A percentile compares a stretch with the other conserved stretches of the same genome.
These are phyloP conservation scores for Tetragonula carbonaria DNA, from an alignment of 2,888 invertebrate genomes.

Conservation along the genomic window DNA sequence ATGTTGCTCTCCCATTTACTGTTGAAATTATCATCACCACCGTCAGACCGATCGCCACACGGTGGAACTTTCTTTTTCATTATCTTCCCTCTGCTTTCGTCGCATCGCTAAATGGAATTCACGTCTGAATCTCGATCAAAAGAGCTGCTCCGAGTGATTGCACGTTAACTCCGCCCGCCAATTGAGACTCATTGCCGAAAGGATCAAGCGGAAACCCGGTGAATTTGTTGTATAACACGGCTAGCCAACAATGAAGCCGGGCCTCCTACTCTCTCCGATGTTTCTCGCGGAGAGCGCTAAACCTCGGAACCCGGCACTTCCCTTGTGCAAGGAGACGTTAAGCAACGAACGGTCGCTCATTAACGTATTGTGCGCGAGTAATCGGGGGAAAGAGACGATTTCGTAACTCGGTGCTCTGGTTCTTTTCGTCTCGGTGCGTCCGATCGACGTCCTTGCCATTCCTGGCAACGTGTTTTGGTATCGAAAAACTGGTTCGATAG, in stretches of 20 bases:
- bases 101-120: not conserved
- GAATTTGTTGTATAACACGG: conserved; percentile 45
- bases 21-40: no score
- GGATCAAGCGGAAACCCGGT: conserved; percentile 23
- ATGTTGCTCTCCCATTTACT: no score
- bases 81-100: not conserved
- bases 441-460: conserved; percentile 45
- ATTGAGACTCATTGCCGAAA: conserved; percentile 2
- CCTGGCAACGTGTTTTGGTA: conserved; percentile 14
- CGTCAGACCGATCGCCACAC: no score
- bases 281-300: conserved; percentile 16
- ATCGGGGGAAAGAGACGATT: conserved; percentile 56
- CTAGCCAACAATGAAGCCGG: conserved; percentile 24
- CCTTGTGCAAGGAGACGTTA: conserved; percentile 64
- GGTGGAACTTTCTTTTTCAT: no score
- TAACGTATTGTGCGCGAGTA: conserved; percentile 66
- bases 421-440: conserved; percentile 8
- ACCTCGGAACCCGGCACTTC: conserved; percentile 15
- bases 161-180: not conserved
- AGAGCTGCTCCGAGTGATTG: not conserved
- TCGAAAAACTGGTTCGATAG: conserved; percentile 23
- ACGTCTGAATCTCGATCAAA: not conserved
- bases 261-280: conserved; percentile 4
- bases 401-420: conserved; percentile 37
- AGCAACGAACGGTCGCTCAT: conserved; percentile 60